Conservation (phyloP, 2,113 vertebrate genomes). For the Clarias gariepinus region DNA sequence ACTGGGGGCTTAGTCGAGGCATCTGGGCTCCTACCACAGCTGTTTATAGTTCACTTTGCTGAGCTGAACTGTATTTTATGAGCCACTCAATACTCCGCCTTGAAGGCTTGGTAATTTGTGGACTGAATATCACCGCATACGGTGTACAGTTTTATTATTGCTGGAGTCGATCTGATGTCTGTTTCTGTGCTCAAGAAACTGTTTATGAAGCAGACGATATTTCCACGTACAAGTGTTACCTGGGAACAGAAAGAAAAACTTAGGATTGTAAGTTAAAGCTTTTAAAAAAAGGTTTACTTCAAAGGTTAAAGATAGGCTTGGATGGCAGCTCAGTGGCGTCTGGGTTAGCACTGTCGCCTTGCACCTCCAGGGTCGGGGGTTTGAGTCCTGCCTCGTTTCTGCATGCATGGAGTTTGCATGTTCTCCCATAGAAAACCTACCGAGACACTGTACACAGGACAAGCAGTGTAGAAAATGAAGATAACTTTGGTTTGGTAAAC, state of each 20-base stretch:
- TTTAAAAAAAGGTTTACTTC: too few relatives aligned
- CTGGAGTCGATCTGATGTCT: not conserved
- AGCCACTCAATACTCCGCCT: not conserved
- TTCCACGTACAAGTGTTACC: not conserved
- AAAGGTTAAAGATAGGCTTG: too few relatives aligned
- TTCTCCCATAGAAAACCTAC: too few relatives aligned
- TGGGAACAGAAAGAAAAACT: not conserved
- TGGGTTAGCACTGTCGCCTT: too few relatives aligned
- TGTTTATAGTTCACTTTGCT: constrained; percentile 16
- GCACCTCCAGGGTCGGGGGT: too few relatives aligned
- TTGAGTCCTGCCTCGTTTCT: too few relatives aligned
- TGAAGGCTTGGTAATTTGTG: not conserved
- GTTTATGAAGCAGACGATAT: not conserved
- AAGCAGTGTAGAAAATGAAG: too few relatives aligned
- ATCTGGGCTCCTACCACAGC: constrained; percentile 1
- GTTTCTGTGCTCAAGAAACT: not conserved
- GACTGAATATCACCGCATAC: not conserved
- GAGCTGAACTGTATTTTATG: constrained; percentile 1
- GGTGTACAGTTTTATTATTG: not conserved
- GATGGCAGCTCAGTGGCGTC: too few relatives aligned
- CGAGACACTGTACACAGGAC: too few relatives aligned
- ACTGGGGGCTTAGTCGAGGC: not conserved
- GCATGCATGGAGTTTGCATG: too few relatives aligned
- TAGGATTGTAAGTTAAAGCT: not conserved
- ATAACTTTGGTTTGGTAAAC: too few relatives aligned